Percentiles rank a stretch among this genome's conserved stretches.
phyloP scores from a whole-genome alignment of 2,113 vertebrate species.

The Jaculus jaculus region DNA sequence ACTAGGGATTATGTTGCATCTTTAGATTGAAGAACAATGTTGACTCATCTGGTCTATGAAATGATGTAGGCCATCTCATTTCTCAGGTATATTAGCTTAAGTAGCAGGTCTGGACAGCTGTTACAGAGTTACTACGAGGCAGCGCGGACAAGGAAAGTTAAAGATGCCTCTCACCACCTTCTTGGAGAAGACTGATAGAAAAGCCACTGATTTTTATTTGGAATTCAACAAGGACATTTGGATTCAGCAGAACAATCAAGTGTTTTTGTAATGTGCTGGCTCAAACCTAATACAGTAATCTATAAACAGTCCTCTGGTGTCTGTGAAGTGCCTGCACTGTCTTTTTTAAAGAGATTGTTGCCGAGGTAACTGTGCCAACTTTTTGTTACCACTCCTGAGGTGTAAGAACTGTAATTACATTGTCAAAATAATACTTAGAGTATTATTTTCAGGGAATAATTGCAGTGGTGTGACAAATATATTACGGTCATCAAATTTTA shows the following conservation, averaged over 20 bases:
- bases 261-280: neutral
- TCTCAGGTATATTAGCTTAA: neutral
- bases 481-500: constrained; percentile 86
- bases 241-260: neutral
- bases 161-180: neutral
- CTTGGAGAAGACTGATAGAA: neutral
- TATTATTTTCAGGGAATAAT: constrained; percentile 87
- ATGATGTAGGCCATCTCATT: neutral
- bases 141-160: neutral
- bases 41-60: neutral
- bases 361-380: constrained; percentile 75
- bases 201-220: constrained; percentile 5
- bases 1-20: neutral
- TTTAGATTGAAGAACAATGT: neutral
- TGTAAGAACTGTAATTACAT: constrained; percentile 85
- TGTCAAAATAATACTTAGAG: constrained; percentile 90
- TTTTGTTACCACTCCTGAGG: constrained; percentile 80
- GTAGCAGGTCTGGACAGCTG: neutral
- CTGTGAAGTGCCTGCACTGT: neutral
- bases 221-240: constrained; percentile 3
- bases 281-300: neutral
- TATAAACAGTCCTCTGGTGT: neutral
- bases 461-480: constrained; percentile 86
- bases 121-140: neutral
- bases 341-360: constrained; percentile 75